Base-by-base conservation (phyloP, 2,797 vertebrate species). In the Nannoperca obscura region DNA sequence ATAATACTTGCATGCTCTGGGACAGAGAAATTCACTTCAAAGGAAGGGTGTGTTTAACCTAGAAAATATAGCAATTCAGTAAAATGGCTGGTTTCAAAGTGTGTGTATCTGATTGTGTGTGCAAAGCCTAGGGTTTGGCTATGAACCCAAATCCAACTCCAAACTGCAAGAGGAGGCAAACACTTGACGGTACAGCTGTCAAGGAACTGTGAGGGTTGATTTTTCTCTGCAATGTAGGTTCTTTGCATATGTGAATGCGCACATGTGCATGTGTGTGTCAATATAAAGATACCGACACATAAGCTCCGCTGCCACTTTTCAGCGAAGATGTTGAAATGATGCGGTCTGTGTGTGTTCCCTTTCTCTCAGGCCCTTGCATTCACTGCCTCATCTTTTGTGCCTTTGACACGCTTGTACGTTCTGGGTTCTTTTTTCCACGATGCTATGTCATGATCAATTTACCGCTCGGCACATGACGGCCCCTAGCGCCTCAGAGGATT, bases 371-470 rank as follows among this genome's bases (percentile, higher is more conserved):
- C 63, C 82, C 74, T 34, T 62, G 87, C 87, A 89, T 90, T 90
- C 81, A 57, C 86, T 38, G 83, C 85, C 84, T 88, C 86, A 76
- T 93, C 90, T 90, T 91, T 90, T 94, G 87, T 92, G 87, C 89
- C 85, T 89, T 74, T 83, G 91, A 93, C 92, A 94, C 78, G 88
- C 91, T 89, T 80, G 85, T 91, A 91, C 85, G 86, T 93, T 93
- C 90, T 62, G 80, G 83, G 49, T 81, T 87, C 75, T 83, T 86
- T 91, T 90, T 83, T 83, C 76, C 86, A 80, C 82, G 69, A 75
- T 68, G 88, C 89, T 83, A 78, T 93, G 94, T 94, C 93, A 89
- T 76, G 90, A 94, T 95, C 93, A 94, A 95, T 95, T 95, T 94
- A 85, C 89, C 90, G 90, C 91, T 92, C 90, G 86, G 90, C 92